Percentiles rank a stretch among this genome's conserved stretches.
Conservation (phyloP, 2,888 invertebrate genomes). For the Portevinia maculata region DNA sequence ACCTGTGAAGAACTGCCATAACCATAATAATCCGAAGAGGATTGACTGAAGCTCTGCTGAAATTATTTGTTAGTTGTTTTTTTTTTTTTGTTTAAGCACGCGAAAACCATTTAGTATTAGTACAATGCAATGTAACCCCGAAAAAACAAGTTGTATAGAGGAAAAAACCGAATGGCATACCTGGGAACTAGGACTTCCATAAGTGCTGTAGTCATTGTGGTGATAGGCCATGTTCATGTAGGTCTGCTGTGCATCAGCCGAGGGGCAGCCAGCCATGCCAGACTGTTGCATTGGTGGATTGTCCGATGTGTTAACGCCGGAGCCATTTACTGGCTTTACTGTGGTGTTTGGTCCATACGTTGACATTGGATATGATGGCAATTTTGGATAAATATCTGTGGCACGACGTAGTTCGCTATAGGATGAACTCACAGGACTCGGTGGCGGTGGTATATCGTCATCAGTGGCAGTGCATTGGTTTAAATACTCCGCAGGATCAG, state of each 20-base stretch:
- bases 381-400: conserved; percentile 86
- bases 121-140: conserved; percentile 18
- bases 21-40: conserved; percentile 83
- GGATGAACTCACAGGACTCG: conserved; percentile 95
- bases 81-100: conserved; percentile 34
- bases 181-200: conserved; percentile 83
- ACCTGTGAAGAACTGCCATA: conserved; percentile 90
- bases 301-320: not conserved
- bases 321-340: conserved; percentile 4
- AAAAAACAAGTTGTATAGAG: not conserved
- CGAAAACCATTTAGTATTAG: conserved; percentile 41
- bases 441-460: conserved; percentile 91
- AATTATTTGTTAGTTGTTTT: conserved; percentile 55
- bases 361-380: conserved; percentile 69
- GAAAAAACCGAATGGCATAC: conserved; percentile 75
- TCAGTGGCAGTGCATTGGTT: conserved; percentile 75
- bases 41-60: conserved; percentile 75
- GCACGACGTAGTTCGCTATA: conserved; percentile 94
- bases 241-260: conserved; percentile 62
- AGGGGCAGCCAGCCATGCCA: conserved; percentile 56
- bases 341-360: conserved; percentile 16
- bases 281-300: conserved; percentile 27
- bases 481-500: conserved; percentile 83
- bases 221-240: conserved; percentile 75
- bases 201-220: conserved; percentile 76